Evolutionary conservation across 1,140 invertebrate genomes (phyloP).

Genomic region (Magallana angulata): DNA sequence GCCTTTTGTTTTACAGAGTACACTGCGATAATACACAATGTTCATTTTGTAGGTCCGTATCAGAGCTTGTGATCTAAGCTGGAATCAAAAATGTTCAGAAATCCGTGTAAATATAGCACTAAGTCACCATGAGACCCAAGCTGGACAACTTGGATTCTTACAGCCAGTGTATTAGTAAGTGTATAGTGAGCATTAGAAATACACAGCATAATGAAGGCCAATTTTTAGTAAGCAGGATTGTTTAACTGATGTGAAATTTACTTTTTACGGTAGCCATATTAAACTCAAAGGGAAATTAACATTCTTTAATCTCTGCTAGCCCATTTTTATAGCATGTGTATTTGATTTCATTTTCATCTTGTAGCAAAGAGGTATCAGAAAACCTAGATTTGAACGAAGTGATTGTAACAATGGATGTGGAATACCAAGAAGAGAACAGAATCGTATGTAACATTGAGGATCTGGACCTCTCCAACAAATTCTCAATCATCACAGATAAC

Average conservation of each 20-base stretch:
- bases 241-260: no score
- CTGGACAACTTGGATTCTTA: constrained; percentile 60
- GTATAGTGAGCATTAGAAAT: background rate
- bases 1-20: background rate
- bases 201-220: no score
- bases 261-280: no score
- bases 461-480: background rate
- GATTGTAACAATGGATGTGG: constrained; percentile 32
- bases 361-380: constrained; percentile 18
- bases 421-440: constrained; percentile 40
- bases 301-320: background rate
- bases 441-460: constrained; percentile 41
- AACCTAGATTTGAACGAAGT: background rate
- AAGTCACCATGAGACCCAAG: constrained; percentile 36
- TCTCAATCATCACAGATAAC: constrained; percentile 31
- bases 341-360: background rate
- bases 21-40: background rate
- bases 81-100: constrained; percentile 58
- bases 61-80: constrained; percentile 65
- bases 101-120: constrained; percentile 60
- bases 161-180: constrained; percentile 63
- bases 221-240: no score
- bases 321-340: background rate
- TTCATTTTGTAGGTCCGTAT: constrained; percentile 53
- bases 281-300: no score